Base-by-base conservation (phyloP, 1,140 invertebrate species). In the Dreissena polymorpha region DNA sequence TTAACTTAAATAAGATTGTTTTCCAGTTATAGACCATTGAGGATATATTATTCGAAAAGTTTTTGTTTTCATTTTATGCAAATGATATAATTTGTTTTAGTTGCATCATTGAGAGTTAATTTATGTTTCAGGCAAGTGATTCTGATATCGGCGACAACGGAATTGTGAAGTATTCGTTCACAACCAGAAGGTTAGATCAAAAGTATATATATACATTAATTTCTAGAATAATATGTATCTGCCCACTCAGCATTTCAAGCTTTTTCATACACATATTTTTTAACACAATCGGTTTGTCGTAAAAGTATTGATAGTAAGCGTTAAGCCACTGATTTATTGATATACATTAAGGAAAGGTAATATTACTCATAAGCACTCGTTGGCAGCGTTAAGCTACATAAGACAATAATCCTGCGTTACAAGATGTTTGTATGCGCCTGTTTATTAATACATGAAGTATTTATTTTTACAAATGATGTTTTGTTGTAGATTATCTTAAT, bases 61-160 rank as follows among this genome's bases (percentile, higher is more conserved):
- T n/a, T n/a, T n/a, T n/a, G n/a, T n/a, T n/a, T n/a, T n/a, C n/a
- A n/a, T n/a, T n/a, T n/a, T n/a, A n/a, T n/a, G n/a, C n/a, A n/a
- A n/a, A n/a, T n/a, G n/a, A n/a, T n/a, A n/a, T n/a, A n/a, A 39
- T 39, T 5, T 39, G 39, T 39, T 39, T 39, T 5, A 39, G 29
- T 68, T 29, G 6, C 67, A 23, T 68, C 3, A 29, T 23, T 27
- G 12, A n/a, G 12, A 27, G 29, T 67, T 25, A 0, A 18, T 70
- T 70, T 8, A 5, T 70, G 25, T 64, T 64, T 2, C 25, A 75
- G 73, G 73, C 73, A 49, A 49, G 0, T 18, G 73, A 75, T 60
- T 23, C 14, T 18, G 73, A 75, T n/a, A 50, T 75, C 65, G 57
- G 21, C 16, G 73, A 39, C 0, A 75, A 75, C 65, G 73, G 1